A percentile compares a stretch with the other conserved stretches of the same genome.
Evolutionary conservation across 2,113 vertebrate species (phyloP).

Genomic region (Lepus americanus): DNA sequence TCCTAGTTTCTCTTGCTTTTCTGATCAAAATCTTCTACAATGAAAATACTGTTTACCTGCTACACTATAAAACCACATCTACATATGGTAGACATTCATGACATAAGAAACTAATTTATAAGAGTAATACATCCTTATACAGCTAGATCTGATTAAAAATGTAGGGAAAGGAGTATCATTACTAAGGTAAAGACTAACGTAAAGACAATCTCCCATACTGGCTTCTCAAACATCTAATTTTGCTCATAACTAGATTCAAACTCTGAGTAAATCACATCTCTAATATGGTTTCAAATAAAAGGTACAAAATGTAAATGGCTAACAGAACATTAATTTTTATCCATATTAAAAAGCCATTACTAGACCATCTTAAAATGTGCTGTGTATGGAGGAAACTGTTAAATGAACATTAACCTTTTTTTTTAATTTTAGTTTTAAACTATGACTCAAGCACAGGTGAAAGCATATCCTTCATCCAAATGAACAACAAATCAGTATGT

Average conservation of each 20-base stretch:
- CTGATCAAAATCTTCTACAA: background rate
- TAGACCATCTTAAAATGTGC: slow-evolving; percentile 58
- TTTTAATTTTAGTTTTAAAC: slow-evolving; percentile 65
- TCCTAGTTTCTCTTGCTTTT: background rate
- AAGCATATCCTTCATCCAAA: slow-evolving; percentile 57
- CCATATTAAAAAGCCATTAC: slow-evolving; percentile 65
- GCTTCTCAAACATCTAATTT: slow-evolving; percentile 45
- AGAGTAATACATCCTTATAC: background rate
- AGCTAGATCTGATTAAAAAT: background rate
- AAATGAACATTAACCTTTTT: slow-evolving; percentile 69
- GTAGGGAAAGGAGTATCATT: background rate
- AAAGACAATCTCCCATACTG: slow-evolving; percentile 12
- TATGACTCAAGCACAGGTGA: slow-evolving; percentile 23
- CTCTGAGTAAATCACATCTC: slow-evolving; percentile 43
- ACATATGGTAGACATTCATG: background rate
- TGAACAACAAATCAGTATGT: slow-evolving; percentile 34
- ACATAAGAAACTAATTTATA: background rate
- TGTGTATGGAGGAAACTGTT: background rate
- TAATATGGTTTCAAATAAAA: slow-evolving; percentile 55
- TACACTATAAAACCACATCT: background rate
- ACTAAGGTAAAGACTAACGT: slow-evolving; percentile 24
- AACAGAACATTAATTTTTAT: slow-evolving; percentile 73
- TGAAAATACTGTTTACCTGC: background rate
- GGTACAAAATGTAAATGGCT: slow-evolving; percentile 51
- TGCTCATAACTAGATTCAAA: slow-evolving; percentile 46